Base-by-base conservation (phyloP, 2,888 invertebrate genomes). In the Synanthedon formicaeformis region DNA sequence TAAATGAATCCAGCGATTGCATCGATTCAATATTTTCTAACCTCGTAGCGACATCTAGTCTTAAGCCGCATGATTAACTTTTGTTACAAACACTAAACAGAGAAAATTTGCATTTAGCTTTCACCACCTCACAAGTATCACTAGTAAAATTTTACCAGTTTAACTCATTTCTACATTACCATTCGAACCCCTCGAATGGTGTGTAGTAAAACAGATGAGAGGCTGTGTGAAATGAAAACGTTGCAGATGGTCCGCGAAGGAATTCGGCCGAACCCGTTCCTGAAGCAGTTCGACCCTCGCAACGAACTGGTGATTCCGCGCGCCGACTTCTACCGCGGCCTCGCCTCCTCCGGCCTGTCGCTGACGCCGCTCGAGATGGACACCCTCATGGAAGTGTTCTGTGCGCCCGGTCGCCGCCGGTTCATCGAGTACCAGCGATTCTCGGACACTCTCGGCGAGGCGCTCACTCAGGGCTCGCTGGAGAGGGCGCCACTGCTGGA, bases 371-470 rank as follows among this genome's bases (percentile, higher is more conserved):
- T 89, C 4, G 94, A 95, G 81, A 83, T 93, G 64, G 90, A 91
- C 59, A 91, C 92, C 0, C 75, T 95, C 48, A 91, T 92, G 82
- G 90, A 93, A 65, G 91, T 93, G 91, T 93, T 93, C 79, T 89
- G 90, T 51, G 90, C 91, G 4, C 90, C 91, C 0, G 77, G 88
- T 52, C 89, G 92, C 18, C 82, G 85, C 0, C 88, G 90, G 50
- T 89, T 80, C 67, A 75, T 93, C 6, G 90, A 92, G 58, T 94
- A 94, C 80, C 89, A 88, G 53, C 89, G 92, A 59, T 94, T 95
- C 79, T 90, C 90, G 59, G 80, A 88, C 51, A 84, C 89, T 2
- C 88, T 93, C 48, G 94, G 94, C 67, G 92, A 92, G 75, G 90
- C 92, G 41, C 91, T 93, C 60, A 88, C 91, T 13, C 91, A 92